These are phyloP conservation scores for Heliconius ismenius DNA, from an alignment of 2,888 invertebrate species.

Conservation along the genomic window DNA sequence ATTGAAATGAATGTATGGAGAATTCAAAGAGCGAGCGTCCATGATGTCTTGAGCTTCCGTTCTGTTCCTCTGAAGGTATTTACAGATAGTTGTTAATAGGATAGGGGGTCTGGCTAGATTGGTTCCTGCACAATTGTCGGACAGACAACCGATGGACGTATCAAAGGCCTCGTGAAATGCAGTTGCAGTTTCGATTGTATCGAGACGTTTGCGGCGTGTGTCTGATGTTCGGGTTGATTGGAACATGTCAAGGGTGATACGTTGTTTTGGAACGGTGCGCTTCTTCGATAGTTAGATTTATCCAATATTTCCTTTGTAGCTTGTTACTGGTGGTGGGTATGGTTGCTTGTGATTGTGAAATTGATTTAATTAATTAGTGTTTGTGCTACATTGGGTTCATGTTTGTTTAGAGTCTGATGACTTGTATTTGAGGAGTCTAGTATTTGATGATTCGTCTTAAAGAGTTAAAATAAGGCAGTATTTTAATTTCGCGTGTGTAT, in stretches of 20 bases:
- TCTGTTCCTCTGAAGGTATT: slow-evolving; percentile 40
- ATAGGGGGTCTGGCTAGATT: slow-evolving; percentile 55
- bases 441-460: too few relatives aligned
- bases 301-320: slow-evolving; percentile 36
- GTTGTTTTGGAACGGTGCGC: slow-evolving; percentile 62
- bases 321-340: background rate
- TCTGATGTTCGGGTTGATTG: slow-evolving; percentile 76
- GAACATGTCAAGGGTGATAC: slow-evolving; percentile 71
- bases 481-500: too few relatives aligned
- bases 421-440: too few relatives aligned
- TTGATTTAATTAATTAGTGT: slow-evolving; percentile 5
- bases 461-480: too few relatives aligned
- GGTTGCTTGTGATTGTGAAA: background rate
- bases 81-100: slow-evolving; percentile 47
- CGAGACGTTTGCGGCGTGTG: slow-evolving; percentile 75
- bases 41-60: slow-evolving; percentile 53
- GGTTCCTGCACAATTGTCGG: slow-evolving; percentile 73
- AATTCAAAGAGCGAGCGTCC: slow-evolving; percentile 62
- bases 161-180: slow-evolving; percentile 79
- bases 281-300: slow-evolving; percentile 45
- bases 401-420: slow-evolving; percentile 14
- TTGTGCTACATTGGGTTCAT: background rate
- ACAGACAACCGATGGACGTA: slow-evolving; percentile 81
- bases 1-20: slow-evolving; percentile 76
- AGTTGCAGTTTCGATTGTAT: slow-evolving; percentile 79